Percentiles rank a stretch among this genome's conserved stretches.
phyloP scores from a whole-genome alignment of 2,888 invertebrate genomes.

The Cataglyphis altisquamis region DNA sequence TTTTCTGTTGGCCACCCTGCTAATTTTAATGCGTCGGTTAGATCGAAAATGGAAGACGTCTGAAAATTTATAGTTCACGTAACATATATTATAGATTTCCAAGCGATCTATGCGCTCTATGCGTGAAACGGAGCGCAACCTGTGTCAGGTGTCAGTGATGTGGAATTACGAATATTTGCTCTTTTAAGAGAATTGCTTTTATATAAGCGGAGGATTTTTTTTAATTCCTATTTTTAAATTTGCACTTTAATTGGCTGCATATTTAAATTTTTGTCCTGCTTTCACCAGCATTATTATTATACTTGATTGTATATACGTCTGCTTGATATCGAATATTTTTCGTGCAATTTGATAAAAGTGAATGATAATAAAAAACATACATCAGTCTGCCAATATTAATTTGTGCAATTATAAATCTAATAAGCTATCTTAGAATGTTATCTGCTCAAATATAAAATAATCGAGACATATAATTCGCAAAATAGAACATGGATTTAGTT shows the following conservation, averaged over 20 bases:
- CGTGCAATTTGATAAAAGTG: background rate
- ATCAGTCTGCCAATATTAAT: background rate
- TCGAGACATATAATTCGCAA: background rate
- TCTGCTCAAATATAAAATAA: background rate
- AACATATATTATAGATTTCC: too few species aligned
- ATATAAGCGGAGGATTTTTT: background rate
- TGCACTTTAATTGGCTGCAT: background rate
- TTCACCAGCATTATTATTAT: background rate
- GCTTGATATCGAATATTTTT: background rate
- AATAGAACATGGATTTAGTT: slow-evolving; percentile 28
- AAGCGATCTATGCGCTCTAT: too few species aligned
- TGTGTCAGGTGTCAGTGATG: too few species aligned
- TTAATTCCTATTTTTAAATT: background rate
- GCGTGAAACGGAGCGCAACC: too few species aligned
- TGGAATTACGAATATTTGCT: too few species aligned
- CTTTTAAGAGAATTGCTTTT: too few species aligned
- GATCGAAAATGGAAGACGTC: too few species aligned
- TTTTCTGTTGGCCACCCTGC: too few species aligned
- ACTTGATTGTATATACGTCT: background rate
- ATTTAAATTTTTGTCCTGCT: background rate
- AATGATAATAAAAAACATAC: background rate
- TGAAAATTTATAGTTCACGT: too few species aligned
- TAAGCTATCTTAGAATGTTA: background rate
- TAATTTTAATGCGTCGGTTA: too few species aligned
- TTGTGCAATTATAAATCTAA: background rate